phyloP scores from a whole-genome alignment of 2,888 invertebrate species.

The Tenthredo mesomela region DNA sequence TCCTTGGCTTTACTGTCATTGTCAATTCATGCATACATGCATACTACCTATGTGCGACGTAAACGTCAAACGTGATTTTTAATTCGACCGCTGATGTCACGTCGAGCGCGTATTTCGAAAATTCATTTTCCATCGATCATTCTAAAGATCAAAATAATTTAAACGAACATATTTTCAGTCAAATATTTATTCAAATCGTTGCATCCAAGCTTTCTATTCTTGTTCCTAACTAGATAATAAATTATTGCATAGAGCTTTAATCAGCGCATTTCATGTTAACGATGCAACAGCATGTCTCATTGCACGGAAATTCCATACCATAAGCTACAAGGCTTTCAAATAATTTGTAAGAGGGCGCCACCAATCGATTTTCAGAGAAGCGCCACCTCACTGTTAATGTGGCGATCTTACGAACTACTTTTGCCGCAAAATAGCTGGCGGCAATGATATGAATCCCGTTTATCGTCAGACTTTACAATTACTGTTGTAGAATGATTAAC shows the following conservation, averaged over 20 bases:
- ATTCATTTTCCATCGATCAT: neutral
- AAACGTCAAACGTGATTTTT: conserved; percentile 35
- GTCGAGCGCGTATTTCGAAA: conserved; percentile 29
- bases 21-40: neutral
- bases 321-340: neutral
- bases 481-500: neutral
- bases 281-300: neutral
- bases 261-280: neutral
- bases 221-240: neutral
- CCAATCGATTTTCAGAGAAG: too few species aligned
- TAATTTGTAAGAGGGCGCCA: neutral
- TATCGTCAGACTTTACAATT: neutral
- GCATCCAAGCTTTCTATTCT: neutral
- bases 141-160: neutral
- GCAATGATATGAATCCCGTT: neutral
- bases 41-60: neutral
- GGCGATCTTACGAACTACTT: conserved; percentile 5
- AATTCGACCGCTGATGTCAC: neutral
- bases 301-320: neutral
- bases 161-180: neutral
- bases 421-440: conserved; percentile 6
- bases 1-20: too few species aligned
- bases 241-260: neutral
- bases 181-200: neutral
- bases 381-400: neutral